Evolutionary conservation across 2,888 invertebrate species (phyloP).

Genomic region (Platycheirus rosarum): DNA sequence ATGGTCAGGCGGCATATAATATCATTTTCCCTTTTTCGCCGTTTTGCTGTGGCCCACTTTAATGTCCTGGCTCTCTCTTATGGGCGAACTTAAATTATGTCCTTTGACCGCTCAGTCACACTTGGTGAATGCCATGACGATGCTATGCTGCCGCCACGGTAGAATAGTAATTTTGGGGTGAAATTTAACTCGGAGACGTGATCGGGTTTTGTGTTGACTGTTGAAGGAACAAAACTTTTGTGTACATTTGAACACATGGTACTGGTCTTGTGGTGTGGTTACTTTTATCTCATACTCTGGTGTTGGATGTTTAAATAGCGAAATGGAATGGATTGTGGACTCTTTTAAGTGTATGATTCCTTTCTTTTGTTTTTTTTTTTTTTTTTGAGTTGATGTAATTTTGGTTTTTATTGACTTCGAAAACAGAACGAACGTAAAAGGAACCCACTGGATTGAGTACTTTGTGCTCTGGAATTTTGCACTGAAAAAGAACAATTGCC

Average conservation of each 20-base stretch:
- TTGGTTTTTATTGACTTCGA: constrained; percentile 65
- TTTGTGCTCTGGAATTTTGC: constrained; percentile 49
- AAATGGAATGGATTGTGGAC: constrained; percentile 32
- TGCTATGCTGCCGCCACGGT: constrained; percentile 27
- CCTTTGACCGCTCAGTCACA: constrained; percentile 63
- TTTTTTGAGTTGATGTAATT: constrained; percentile 40
- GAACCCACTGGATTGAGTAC: constrained; percentile 61
- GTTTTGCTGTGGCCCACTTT: constrained; percentile 63
- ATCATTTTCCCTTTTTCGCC: constrained; percentile 49
- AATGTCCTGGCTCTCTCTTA: constrained; percentile 38
- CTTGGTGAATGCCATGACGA: constrained; percentile 47
- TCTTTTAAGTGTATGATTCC: constrained; percentile 18
- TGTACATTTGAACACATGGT: constrained; percentile 43
- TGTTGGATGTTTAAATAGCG: constrained; percentile 35
- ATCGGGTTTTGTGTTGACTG: constrained; percentile 68
- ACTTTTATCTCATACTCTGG: constrained; percentile 51
- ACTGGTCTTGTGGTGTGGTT: constrained; percentile 32
- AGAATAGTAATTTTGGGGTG: constrained; percentile 42
- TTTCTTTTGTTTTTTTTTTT: constrained; percentile 13
- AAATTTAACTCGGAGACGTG: constrained; percentile 64
- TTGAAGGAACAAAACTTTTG: constrained; percentile 53
- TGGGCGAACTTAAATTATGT: constrained; percentile 67
- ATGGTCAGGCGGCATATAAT: constrained; percentile 39
- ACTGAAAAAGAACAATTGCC: constrained; percentile 41
- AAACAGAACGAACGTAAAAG: constrained; percentile 47